Conservation (phyloP, 1,140 invertebrate species). For the Apis dorsata region DNA sequence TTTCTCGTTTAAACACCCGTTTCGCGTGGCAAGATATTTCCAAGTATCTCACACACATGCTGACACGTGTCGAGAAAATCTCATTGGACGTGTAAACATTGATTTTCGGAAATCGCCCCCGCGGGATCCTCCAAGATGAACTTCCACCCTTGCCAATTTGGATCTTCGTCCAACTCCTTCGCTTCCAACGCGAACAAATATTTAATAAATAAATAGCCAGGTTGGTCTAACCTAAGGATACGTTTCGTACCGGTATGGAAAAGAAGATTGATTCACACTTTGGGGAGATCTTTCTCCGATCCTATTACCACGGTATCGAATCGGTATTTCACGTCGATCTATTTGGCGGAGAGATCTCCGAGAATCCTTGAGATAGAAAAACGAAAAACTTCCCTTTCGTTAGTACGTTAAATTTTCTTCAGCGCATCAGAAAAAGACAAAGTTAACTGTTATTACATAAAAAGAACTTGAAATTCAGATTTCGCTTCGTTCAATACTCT, state of each 20-base stretch:
- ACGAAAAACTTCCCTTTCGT: no score
- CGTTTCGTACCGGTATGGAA: background rate
- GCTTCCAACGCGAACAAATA: constrained; percentile 27
- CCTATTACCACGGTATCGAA: background rate
- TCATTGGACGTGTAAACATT: constrained; percentile 42
- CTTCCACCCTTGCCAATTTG: constrained; percentile 29
- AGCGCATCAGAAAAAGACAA: no score
- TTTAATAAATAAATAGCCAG: constrained; percentile 42
- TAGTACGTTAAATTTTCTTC: no score
- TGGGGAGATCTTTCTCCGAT: background rate
- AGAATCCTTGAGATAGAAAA: no score
- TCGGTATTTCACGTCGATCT: no score
- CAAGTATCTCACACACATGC: constrained; percentile 43
- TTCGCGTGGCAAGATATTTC: constrained; percentile 53
- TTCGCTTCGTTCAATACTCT: no score
- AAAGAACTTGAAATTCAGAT: no score
- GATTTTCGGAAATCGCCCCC: constrained; percentile 47
- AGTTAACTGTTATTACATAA: no score
- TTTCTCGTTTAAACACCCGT: constrained; percentile 62
- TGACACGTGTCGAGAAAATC: constrained; percentile 39
- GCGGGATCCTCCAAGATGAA: constrained; percentile 23
- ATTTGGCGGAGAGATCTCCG: no score
- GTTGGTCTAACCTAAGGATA: background rate
- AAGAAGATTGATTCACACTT: constrained; percentile 15
- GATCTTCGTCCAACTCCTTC: background rate